Conservation (phyloP, 2,797 vertebrate species). For the Myiotriccus ornatus region DNA sequence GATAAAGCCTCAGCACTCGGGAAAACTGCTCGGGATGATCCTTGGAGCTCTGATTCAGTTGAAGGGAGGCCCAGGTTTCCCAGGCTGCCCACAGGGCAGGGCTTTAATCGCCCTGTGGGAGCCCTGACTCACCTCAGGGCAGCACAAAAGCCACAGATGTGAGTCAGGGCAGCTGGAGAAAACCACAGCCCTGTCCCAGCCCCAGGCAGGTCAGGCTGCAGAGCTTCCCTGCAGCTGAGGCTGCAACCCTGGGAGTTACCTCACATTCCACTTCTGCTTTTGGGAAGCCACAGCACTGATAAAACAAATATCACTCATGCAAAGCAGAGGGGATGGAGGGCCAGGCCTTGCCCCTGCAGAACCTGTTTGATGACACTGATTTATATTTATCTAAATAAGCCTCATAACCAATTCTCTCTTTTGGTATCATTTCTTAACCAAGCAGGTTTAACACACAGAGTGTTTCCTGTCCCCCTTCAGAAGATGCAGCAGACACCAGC, state of each 20-base stretch:
- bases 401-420: background rate
- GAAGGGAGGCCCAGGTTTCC: background rate
- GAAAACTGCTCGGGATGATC: background rate
- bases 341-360: background rate
- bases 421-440: background rate
- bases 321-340: background rate
- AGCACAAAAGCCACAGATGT: background rate
- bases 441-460: background rate
- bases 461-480: background rate
- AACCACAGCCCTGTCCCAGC: background rate
- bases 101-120: background rate
- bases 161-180: background rate
- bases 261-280: background rate
- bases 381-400: background rate
- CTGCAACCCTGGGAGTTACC: fast-evolving
- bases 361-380: background rate
- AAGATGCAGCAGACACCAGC: background rate
- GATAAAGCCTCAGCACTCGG: background rate
- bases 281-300: background rate
- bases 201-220: background rate
- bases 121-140: background rate
- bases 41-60: background rate
- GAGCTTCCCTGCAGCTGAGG: background rate
- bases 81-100: background rate
- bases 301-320: background rate